Evolutionary conservation across 2,113 vertebrate species (phyloP).

Genomic region (Narcine bancroftii): DNA sequence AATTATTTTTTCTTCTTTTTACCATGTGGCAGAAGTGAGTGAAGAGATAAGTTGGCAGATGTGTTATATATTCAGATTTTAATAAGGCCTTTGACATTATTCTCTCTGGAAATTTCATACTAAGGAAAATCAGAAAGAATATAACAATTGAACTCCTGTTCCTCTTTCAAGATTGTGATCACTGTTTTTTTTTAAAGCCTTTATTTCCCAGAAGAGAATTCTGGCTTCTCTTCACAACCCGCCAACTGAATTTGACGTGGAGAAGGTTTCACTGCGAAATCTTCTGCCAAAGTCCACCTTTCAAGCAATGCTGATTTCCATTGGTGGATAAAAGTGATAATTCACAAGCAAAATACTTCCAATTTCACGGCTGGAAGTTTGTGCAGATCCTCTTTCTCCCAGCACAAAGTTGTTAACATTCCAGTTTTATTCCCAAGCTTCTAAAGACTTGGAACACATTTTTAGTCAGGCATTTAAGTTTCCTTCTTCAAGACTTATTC

Average conservation of each 20-base stretch:
- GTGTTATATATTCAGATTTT: too few relatives aligned
- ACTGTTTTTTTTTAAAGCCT: not conserved
- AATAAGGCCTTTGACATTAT: too few relatives aligned
- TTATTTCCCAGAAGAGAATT: not conserved
- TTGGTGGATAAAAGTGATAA: not conserved
- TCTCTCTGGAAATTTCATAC: too few relatives aligned
- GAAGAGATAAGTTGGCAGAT: too few relatives aligned
- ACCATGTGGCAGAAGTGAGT: too few relatives aligned
- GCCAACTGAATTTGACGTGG: not conserved
- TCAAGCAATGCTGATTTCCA: not conserved
- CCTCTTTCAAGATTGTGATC: not conserved
- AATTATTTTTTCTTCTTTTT: too few relatives aligned
- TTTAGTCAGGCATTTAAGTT: not conserved
- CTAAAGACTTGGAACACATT: not conserved
- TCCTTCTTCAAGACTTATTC: not conserved
- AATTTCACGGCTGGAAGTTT: not conserved
- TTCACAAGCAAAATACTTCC: not conserved
- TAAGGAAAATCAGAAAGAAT: too few relatives aligned
- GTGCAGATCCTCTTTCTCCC: not conserved
- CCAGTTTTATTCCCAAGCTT: not conserved
- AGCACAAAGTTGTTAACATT: not conserved
- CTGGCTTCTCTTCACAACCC: not conserved
- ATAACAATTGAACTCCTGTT: too few relatives aligned
- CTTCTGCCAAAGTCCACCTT: not conserved
- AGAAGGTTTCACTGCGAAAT: not conserved